Percentiles rank a stretch among this genome's conserved stretches.
phyloP scores from a whole-genome alignment of 2,888 invertebrate genomes.

The Mellilla xanthometata region DNA sequence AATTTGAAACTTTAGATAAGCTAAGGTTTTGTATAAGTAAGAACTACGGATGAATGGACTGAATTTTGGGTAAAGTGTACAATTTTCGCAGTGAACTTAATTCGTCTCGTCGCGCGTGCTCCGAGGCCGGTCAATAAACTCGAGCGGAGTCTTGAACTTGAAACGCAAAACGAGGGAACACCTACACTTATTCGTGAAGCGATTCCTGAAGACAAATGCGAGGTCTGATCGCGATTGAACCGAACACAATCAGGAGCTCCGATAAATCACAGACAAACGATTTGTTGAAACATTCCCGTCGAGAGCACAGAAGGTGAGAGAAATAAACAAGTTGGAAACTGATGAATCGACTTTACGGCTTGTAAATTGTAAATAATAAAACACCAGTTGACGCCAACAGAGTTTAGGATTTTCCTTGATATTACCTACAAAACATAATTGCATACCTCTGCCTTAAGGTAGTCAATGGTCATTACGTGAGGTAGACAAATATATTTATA shows the following conservation, averaged over 20 bases:
- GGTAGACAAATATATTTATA: neutral
- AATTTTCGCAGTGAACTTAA: slow-evolving; percentile 37
- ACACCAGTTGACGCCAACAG: neutral
- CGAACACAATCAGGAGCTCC: slow-evolving; percentile 23
- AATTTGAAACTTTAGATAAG: too few relatives aligned
- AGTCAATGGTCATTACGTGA: too few relatives aligned
- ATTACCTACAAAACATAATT: neutral
- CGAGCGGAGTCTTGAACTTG: slow-evolving; percentile 70
- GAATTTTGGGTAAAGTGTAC: slow-evolving; percentile 32
- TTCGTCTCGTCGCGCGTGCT: slow-evolving; percentile 55
- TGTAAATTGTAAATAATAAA: neutral
- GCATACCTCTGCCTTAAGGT: too few relatives aligned
- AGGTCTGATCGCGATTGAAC: slow-evolving; percentile 32
- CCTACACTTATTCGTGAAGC: slow-evolving; percentile 39
- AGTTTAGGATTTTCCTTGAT: neutral
- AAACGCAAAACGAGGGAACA: slow-evolving; percentile 59
- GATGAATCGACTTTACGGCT: neutral
- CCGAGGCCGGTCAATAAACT: slow-evolving; percentile 68
- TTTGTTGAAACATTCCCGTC: slow-evolving; percentile 25
- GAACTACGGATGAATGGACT: too few relatives aligned
- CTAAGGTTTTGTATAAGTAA: too few relatives aligned
- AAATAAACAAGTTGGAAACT: slow-evolving; percentile 8
- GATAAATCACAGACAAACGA: slow-evolving; percentile 34
- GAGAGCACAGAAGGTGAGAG: slow-evolving; percentile 8
- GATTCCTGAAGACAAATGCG: slow-evolving; percentile 45